phyloP scores from a whole-genome alignment of 2,888 invertebrate genomes.

The Metallyticus violacea region DNA sequence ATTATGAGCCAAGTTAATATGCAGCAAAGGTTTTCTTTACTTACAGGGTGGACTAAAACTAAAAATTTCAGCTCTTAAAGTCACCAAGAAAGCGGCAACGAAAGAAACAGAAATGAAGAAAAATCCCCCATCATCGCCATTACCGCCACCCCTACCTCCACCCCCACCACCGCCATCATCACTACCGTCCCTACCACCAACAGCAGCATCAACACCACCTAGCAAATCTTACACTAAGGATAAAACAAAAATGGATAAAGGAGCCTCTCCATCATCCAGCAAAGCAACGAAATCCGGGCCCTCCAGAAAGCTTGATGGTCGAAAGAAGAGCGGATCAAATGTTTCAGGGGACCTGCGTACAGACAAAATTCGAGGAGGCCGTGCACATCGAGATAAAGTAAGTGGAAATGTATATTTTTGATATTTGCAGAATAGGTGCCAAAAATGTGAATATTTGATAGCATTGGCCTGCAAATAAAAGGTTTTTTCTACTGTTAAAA shows the following conservation, averaged over 20 bases:
- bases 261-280: background rate
- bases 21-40: background rate
- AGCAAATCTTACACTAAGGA: background rate
- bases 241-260: background rate
- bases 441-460: no score
- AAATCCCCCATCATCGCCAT: background rate
- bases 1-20: background rate
- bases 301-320: background rate
- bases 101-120: conserved; percentile 19
- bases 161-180: background rate
- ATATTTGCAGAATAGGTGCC: no score
- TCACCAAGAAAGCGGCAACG: conserved; percentile 41
- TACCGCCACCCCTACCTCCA: background rate
- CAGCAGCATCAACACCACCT: background rate
- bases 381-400: background rate
- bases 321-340: background rate
- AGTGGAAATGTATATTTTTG: background rate
- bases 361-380: background rate
- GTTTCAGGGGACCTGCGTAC: background rate
- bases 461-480: no score
- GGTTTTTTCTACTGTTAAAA: no score
- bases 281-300: background rate
- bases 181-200: background rate
- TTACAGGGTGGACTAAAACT: conserved; percentile 50
- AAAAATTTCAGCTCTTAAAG: conserved; percentile 50